phyloP scores from a whole-genome alignment of 2,113 vertebrate genomes.

The Syngnathus scovelli region DNA sequence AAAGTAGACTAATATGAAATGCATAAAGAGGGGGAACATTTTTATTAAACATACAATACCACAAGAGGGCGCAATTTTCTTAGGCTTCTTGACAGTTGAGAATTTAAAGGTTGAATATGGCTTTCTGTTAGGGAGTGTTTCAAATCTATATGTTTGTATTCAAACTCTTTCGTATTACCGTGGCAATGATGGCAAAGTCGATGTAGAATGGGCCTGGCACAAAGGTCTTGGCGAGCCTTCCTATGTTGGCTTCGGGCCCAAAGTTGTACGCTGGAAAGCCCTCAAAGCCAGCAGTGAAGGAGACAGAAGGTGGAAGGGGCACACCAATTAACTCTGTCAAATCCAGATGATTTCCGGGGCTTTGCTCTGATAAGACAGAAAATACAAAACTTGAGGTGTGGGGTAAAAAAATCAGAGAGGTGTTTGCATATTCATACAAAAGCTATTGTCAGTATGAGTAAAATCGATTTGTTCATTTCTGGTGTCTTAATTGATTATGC shows the following conservation, averaged over 20 bases:
- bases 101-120: neutral
- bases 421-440: neutral
- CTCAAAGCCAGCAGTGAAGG: constrained; percentile 84
- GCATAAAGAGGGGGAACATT: neutral
- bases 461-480: neutral
- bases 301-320: constrained; percentile 86
- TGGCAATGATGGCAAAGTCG: constrained; percentile 81
- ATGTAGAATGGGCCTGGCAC: constrained; percentile 79
- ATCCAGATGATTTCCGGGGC: constrained; percentile 76
- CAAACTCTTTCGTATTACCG: constrained; percentile 52
- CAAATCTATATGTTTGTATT: neutral
- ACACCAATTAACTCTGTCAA: constrained; percentile 87
- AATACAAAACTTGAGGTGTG: neutral
- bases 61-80: constrained; percentile 14
- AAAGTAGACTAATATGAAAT: neutral
- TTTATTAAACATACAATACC: neutral
- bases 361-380: constrained; percentile 65
- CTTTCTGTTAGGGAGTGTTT: neutral
- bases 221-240: constrained; percentile 81
- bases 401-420: neutral
- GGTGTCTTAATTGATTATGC: too few relatives aligned
- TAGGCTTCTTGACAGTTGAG: too few relatives aligned
- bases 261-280: constrained; percentile 89
- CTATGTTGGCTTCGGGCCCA: constrained; percentile 80
- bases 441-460: neutral